A percentile compares a stretch with the other conserved stretches of the same genome.
Evolutionary conservation across 2,113 vertebrate genomes (phyloP).

Genomic region (Microtus montanus): DNA sequence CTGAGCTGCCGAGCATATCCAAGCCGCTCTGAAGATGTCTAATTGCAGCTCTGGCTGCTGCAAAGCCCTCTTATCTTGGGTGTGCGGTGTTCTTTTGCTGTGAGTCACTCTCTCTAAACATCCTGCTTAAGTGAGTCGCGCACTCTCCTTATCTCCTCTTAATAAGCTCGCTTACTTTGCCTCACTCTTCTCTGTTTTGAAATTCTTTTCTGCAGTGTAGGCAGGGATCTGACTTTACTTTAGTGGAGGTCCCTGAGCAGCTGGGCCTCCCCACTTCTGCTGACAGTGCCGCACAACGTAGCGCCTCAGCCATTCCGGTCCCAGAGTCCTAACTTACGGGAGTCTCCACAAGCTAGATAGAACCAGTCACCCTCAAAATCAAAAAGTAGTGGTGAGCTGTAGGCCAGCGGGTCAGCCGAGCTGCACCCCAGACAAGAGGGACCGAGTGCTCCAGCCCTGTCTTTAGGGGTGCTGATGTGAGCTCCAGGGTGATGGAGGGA

Average conservation of each 20-base stretch:
- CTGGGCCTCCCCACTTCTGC: not conserved
- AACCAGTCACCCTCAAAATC: not conserved
- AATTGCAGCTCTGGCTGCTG: fast-evolving
- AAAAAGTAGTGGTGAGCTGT: not conserved
- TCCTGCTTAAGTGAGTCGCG: not conserved
- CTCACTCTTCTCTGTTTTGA: not conserved
- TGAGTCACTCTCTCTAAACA: not conserved
- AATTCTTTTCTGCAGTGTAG: not conserved
- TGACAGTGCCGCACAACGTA: not conserved
- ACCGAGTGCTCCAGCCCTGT: not conserved
- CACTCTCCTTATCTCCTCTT: not conserved
- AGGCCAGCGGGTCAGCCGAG: not conserved
- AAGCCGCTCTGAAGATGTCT: not conserved
- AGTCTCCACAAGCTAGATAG: not conserved
- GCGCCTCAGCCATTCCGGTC: too few species aligned
- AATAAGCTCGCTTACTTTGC: not conserved
- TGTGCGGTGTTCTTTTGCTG: not conserved
- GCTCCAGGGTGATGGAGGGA: not conserved
- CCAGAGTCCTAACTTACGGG: not conserved
- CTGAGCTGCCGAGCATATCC: not conserved
- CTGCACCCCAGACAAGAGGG: not conserved
- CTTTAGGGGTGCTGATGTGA: not conserved
- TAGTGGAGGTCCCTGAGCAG: not conserved
- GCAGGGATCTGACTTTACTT: not conserved
- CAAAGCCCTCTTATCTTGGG: not conserved